These are phyloP conservation scores for Limnephilus marmoratus DNA, from an alignment of 2,888 invertebrate genomes.

Conservation along the genomic window DNA sequence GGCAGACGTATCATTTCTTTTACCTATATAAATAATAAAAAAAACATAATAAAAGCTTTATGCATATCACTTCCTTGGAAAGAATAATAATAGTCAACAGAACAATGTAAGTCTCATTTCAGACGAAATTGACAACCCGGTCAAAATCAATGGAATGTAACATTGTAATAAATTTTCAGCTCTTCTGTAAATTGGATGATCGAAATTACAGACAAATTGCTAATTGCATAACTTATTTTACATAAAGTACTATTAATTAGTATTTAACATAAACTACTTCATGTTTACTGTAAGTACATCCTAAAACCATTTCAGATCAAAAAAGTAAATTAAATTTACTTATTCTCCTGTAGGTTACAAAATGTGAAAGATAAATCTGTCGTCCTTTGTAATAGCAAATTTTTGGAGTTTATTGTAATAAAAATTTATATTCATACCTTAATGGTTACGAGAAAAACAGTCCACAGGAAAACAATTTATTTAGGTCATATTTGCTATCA, in stretches of 20 bases:
- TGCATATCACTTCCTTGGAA: too few relatives aligned
- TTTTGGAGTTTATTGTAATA: background rate
- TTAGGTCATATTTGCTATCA: background rate
- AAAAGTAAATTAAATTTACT: background rate
- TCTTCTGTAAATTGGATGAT: too few relatives aligned
- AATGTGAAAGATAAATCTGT: background rate
- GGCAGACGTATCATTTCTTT: too few relatives aligned
- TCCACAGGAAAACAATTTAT: background rate
- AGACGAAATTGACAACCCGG: too few relatives aligned
- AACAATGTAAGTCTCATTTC: too few relatives aligned
- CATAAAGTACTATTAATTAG: too few relatives aligned
- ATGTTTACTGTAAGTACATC: background rate
- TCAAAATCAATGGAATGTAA: too few relatives aligned
- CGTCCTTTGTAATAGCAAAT: background rate
- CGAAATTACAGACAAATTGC: background rate
- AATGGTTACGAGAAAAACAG: background rate
- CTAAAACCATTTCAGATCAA: background rate
- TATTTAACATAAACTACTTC: too few relatives aligned
- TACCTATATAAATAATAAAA: too few relatives aligned
- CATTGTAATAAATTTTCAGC: too few relatives aligned
- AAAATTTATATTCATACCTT: background rate
- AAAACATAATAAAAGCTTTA: too few relatives aligned
- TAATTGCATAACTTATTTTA: background rate
- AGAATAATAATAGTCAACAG: too few relatives aligned
- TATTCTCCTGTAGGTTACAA: background rate